Percentiles rank a stretch among this genome's conserved stretches.
Evolutionary conservation across 2,888 invertebrate species (phyloP).

Genomic region (Zonitis immaculata): DNA sequence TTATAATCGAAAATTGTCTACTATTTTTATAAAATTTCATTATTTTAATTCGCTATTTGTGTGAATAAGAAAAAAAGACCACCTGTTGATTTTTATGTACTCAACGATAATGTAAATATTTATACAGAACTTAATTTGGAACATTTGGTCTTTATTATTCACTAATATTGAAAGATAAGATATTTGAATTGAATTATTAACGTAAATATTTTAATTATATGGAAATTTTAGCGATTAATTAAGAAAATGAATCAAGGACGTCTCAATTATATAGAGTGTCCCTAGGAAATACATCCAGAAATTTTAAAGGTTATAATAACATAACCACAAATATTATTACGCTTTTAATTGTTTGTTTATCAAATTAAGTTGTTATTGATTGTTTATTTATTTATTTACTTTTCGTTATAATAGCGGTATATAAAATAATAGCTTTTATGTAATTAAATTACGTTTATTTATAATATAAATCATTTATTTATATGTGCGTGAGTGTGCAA

Average conservation of each 20-base stretch:
- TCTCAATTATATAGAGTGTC: not conserved
- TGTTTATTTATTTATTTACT: not conserved
- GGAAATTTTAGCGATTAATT: not conserved
- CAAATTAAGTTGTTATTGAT: not conserved
- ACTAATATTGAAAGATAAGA: constrained; percentile 1
- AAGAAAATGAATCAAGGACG: not conserved
- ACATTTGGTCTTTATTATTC: not conserved
- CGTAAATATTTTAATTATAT: not conserved
- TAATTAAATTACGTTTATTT: not conserved
- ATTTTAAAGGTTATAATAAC: not conserved
- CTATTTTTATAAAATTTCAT: not conserved
- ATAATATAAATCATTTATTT: constrained; percentile 4
- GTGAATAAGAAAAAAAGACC: no score
- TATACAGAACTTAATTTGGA: not conserved
- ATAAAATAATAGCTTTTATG: not conserved
- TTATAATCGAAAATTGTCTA: not conserved
- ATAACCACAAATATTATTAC: not conserved
- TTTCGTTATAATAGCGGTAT: not conserved
- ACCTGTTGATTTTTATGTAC: constrained; percentile 9
- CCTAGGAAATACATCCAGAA: not conserved
- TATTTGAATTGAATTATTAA: not conserved
- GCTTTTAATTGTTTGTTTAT: not conserved
- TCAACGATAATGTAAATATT: constrained; percentile 1
- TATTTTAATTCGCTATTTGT: no score
- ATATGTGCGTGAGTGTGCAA: not conserved